These are phyloP conservation scores for Callimorpha dominula DNA, from an alignment of 2,888 invertebrate genomes.

Conservation along the genomic window DNA sequence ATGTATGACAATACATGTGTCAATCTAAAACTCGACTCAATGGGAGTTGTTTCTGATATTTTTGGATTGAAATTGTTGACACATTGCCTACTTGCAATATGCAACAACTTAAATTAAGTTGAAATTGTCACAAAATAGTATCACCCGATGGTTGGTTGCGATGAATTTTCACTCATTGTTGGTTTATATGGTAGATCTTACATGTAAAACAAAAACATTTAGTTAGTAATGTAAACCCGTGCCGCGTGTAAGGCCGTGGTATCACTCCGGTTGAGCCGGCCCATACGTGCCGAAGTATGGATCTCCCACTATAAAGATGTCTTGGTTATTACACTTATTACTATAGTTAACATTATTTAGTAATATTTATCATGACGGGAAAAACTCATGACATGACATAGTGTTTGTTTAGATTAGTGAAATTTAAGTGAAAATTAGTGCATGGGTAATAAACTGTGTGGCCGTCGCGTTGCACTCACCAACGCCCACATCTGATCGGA, in stretches of 20 bases:
- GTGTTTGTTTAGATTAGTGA: background rate
- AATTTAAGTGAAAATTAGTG: conserved; percentile 4
- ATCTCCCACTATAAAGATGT: too few species aligned
- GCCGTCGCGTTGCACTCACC: background rate
- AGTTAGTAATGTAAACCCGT: too few species aligned
- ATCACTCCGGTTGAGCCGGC: too few species aligned
- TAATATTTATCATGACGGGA: background rate
- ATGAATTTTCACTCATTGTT: background rate
- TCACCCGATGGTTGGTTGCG: background rate
- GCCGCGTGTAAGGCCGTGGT: too few species aligned
- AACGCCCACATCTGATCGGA: background rate
- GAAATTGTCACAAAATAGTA: background rate
- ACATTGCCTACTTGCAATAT: background rate
- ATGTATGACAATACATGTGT: background rate
- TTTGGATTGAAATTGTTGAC: too few species aligned
- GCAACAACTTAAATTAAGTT: background rate
- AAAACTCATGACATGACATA: background rate
- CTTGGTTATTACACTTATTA: too few species aligned
- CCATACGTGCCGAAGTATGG: too few species aligned
- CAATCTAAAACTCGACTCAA: background rate
- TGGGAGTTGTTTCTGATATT: too few species aligned
- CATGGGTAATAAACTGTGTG: background rate
- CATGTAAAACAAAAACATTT: background rate
- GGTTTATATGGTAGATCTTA: background rate
- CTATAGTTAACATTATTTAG: too few species aligned